A percentile compares a stretch with the other conserved stretches of the same genome.
These are phyloP conservation scores for Ditylenchus dipsaci DNA, from an alignment of 1,140 invertebrate species.

Conservation along the genomic window DNA sequence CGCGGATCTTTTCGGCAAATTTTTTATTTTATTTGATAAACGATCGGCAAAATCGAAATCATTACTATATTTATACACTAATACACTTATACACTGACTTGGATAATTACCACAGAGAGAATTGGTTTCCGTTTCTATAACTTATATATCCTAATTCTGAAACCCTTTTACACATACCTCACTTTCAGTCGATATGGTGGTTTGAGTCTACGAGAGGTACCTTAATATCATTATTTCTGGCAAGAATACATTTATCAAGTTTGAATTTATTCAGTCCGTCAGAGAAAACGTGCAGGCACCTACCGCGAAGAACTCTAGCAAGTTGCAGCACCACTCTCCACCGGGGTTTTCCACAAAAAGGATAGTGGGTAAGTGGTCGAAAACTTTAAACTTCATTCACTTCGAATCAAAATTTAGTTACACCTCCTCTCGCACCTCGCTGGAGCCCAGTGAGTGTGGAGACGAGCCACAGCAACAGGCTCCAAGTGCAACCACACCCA, in stretches of 20 bases:
- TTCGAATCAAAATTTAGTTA: constrained; percentile 40
- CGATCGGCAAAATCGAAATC: no score
- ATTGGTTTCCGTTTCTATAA: no score
- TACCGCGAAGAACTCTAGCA: constrained; percentile 15
- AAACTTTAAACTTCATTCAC: neutral
- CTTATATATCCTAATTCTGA: no score
- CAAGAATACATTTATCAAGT: no score
- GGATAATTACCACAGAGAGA: no score
- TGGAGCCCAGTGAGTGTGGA: constrained; percentile 56
- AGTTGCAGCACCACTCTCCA: constrained; percentile 52
- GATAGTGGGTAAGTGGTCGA: constrained; percentile 50
- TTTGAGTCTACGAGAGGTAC: constrained; percentile 41
- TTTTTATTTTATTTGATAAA: no score
- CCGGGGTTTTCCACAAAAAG: constrained; percentile 54
- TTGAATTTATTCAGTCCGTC: constrained; percentile 30
- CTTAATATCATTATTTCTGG: no score
- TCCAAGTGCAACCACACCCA: neutral
- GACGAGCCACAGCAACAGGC: constrained; percentile 32
- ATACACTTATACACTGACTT: no score
- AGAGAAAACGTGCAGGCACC: constrained; percentile 48
- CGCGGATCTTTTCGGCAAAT: no score
- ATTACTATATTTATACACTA: no score
- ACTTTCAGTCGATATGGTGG: constrained; percentile 38
- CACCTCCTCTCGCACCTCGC: constrained; percentile 54
- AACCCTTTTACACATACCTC: no score